Evolutionary conservation across 2,113 vertebrate species (phyloP).

Genomic region (Sterrhoptilus dennistouni): DNA sequence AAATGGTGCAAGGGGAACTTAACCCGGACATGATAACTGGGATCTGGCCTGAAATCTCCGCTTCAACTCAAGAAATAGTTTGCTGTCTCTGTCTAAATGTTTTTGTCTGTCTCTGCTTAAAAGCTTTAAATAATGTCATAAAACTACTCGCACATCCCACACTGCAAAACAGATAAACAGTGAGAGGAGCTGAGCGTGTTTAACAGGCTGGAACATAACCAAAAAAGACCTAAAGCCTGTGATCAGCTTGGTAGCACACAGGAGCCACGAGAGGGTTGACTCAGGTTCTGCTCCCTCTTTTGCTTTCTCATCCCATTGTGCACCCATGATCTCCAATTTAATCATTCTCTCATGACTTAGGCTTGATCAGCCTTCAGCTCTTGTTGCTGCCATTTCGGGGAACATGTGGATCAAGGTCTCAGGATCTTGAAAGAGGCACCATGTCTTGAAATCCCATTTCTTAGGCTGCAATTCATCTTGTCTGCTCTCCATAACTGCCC

Average conservation of each 20-base stretch:
- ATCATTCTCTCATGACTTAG: neutral
- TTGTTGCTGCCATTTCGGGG: neutral
- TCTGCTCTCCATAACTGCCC: neutral
- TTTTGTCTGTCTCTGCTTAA: constrained; percentile 29
- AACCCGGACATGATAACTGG: neutral
- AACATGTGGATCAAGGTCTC: neutral
- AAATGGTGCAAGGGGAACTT: neutral
- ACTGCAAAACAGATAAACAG: neutral
- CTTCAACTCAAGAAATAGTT: neutral
- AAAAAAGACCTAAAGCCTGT: neutral
- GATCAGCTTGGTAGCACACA: neutral
- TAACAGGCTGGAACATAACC: neutral
- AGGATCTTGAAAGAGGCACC: neutral
- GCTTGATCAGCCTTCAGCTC: neutral
- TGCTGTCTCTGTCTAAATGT: neutral
- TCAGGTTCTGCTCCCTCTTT: neutral
- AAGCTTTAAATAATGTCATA: constrained; percentile 15
- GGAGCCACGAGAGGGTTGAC: neutral
- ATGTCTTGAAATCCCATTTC: neutral
- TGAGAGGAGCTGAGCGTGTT: neutral
- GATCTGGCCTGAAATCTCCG: neutral
- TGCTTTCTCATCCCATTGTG: neutral
- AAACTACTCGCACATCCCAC: neutral
- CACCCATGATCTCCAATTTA: neutral
- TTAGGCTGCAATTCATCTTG: neutral